phyloP scores from a whole-genome alignment of 2,113 vertebrate species.

The Campylomormyrus numenius region DNA sequence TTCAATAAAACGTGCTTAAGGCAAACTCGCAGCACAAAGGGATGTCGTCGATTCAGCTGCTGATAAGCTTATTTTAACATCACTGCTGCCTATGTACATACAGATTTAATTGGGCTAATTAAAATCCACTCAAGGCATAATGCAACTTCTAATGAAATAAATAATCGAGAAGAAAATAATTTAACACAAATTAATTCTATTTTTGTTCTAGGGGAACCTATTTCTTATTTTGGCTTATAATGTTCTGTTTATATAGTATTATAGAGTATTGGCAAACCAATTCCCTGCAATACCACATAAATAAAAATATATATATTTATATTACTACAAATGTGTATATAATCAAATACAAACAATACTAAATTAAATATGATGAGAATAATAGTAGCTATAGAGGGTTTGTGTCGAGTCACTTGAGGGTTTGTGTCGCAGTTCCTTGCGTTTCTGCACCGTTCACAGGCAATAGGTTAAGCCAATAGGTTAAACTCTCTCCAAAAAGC shows the following conservation, averaged over 20 bases:
- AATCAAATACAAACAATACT: conserved; percentile 14
- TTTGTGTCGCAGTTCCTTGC: background rate
- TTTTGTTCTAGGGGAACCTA: conserved; percentile 18
- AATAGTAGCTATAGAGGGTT: background rate
- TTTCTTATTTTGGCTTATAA: conserved; percentile 27
- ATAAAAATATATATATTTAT: background rate
- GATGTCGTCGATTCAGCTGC: conserved; percentile 71
- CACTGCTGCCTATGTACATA: conserved; percentile 64
- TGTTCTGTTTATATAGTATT: background rate
- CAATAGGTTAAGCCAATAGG: background rate
- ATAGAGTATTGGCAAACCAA: background rate
- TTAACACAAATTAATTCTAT: conserved; percentile 64
- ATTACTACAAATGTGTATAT: background rate
- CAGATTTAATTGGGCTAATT: conserved; percentile 75
- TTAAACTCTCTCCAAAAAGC: background rate
- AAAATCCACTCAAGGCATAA: conserved; percentile 68
- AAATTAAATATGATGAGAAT: background rate
- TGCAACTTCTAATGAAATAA: conserved; percentile 65
- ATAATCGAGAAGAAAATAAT: conserved; percentile 65
- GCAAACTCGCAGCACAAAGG: conserved; percentile 58
- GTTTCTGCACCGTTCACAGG: background rate
- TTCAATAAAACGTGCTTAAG: conserved; percentile 62
- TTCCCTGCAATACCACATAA: background rate
- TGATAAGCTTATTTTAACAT: conserved; percentile 70
- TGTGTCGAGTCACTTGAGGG: background rate